Percentiles rank a stretch among this genome's conserved stretches.
phyloP scores from a whole-genome alignment of 2,797 vertebrate genomes.

The Pangasius djambal region DNA sequence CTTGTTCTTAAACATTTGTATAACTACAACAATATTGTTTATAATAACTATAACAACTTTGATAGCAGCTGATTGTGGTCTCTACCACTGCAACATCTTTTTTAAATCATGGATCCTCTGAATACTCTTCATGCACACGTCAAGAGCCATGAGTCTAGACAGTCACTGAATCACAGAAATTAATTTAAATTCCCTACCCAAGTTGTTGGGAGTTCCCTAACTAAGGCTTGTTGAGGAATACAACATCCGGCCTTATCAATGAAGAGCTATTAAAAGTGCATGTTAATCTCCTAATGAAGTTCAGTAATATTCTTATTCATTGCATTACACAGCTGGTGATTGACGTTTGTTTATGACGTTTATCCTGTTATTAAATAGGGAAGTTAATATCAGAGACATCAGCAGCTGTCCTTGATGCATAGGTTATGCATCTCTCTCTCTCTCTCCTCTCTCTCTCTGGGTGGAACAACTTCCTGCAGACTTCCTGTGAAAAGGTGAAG shows the following conservation, averaged over 20 bases:
- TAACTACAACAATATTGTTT: neutral
- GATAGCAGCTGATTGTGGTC: neutral
- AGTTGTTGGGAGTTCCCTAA: slow-evolving; percentile 2
- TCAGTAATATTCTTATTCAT: neutral
- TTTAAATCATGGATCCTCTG: neutral
- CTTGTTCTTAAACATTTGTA: neutral
- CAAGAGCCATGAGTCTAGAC: neutral
- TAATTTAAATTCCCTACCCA: neutral
- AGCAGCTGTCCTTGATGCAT: neutral
- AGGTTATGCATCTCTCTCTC: neutral
- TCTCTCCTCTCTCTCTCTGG: neutral
- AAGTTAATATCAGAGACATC: slow-evolving; percentile 24
- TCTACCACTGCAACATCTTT: neutral
- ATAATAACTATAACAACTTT: neutral
- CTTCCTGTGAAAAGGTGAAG: slow-evolving; percentile 33
- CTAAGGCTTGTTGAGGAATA: slow-evolving; percentile 35
- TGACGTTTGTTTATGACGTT: slow-evolving; percentile 1
- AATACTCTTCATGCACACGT: neutral
- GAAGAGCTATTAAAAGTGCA: slow-evolving; percentile 30
- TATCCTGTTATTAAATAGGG: slow-evolving; percentile 7
- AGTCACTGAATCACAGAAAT: slow-evolving; percentile 31
- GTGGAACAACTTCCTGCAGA: slow-evolving; percentile 37
- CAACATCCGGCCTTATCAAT: slow-evolving; percentile 35
- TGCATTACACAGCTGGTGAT: neutral
- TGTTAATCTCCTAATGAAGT: neutral